A percentile compares a stretch with the other conserved stretches of the same genome.
Conservation (phyloP, 2,888 invertebrate species). For the Erebia aethiops region DNA sequence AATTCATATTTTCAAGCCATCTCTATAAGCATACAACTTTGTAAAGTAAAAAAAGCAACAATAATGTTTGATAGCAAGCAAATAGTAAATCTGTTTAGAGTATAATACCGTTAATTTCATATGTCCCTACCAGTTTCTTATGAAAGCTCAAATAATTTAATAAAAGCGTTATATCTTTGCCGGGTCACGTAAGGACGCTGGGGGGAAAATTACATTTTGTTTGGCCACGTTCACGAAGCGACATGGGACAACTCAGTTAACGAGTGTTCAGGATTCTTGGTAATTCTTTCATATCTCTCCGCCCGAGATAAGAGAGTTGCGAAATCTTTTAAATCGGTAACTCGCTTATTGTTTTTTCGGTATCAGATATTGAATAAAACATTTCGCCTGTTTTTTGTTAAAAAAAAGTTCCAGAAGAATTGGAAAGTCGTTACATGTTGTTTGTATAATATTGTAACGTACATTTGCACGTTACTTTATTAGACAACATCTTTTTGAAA, state of each 20-base stretch:
- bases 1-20: too few species aligned
- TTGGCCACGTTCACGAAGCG: conserved; percentile 72
- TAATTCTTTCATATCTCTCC: conserved; percentile 73
- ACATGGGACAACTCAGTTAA: conserved; percentile 79
- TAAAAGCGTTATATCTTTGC: conserved; percentile 79
- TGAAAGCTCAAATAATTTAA: conserved; percentile 79
- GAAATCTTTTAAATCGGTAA: conserved; percentile 46
- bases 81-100: conserved; percentile 8
- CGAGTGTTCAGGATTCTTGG: conserved; percentile 75
- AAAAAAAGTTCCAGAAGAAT: conserved; percentile 15
- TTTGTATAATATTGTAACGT: background rate
- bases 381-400: conserved; percentile 31
- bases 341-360: conserved; percentile 44
- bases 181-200: conserved; percentile 80
- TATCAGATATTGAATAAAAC: conserved; percentile 40
- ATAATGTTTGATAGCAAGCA: background rate
- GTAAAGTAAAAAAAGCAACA: background rate
- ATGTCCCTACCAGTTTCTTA: conserved; percentile 68
- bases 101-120: conserved; percentile 59
- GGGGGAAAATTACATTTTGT: conserved; percentile 81
- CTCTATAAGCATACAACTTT: background rate
- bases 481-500: too few species aligned
- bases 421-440: background rate
- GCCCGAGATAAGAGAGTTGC: conserved; percentile 48
- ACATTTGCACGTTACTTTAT: background rate